A percentile compares a stretch with the other conserved stretches of the same genome.
Conservation (phyloP, 2,888 invertebrate species). For the Drosophila peninsularis region DNA sequence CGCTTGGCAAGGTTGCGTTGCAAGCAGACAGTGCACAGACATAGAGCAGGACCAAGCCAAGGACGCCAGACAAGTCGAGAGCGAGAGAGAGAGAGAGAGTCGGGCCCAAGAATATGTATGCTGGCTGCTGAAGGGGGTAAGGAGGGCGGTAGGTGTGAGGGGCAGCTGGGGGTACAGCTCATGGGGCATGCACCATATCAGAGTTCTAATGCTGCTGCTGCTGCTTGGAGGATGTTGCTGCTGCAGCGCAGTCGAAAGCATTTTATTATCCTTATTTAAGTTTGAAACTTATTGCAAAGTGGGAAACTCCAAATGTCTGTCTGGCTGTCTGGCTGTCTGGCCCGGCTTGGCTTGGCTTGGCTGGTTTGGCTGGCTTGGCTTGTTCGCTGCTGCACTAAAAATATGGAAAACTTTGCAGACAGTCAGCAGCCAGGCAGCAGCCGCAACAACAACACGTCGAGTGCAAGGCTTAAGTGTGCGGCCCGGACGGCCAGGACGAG, state of each 20-base stretch:
- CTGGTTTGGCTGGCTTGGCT: conserved; percentile 17
- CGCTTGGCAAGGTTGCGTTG: conserved; percentile 52
- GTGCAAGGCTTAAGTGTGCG: conserved; percentile 64
- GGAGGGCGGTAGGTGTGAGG: not conserved
- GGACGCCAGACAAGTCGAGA: conserved; percentile 67
- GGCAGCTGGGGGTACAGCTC: conserved; percentile 3
- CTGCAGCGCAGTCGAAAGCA: conserved; percentile 72
- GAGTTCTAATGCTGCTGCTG: conserved; percentile 46
- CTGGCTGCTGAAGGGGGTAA: not conserved
- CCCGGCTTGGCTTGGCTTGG: conserved; percentile 17
- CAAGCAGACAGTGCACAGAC: conserved; percentile 77
- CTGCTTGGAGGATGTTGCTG: conserved; percentile 33
- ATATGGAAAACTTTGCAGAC: conserved; percentile 79
- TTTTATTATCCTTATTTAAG: conserved; percentile 83
- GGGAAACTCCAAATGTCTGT: conserved; percentile 78
- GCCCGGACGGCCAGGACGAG: conserved; percentile 51
- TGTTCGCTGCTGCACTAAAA: conserved; percentile 66
- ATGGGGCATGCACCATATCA: conserved; percentile 17
- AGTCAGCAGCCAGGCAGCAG: conserved; percentile 65
- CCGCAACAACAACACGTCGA: conserved; percentile 55
- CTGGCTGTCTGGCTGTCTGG: conserved; percentile 18
- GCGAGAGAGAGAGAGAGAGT: not conserved
- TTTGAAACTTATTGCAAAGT: conserved; percentile 82
- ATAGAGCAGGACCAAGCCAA: conserved; percentile 65
- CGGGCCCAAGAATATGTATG: conserved; percentile 29